These are phyloP conservation scores for Atherinomorus stipes DNA, from an alignment of 2,113 vertebrate genomes.

Conservation along the genomic window DNA sequence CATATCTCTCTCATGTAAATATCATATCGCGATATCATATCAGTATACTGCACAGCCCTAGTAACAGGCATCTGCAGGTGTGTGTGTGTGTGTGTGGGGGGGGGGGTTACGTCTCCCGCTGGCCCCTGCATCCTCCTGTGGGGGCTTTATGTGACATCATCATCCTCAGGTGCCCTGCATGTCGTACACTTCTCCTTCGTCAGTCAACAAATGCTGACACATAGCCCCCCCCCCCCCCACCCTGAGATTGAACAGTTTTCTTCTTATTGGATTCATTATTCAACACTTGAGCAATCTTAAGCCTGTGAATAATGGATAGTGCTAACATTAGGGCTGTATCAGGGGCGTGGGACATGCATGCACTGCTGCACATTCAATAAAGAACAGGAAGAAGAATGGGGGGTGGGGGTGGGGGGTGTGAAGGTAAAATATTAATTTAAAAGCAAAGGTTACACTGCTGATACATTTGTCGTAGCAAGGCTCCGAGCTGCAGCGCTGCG, in stretches of 20 bases:
- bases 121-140: background rate
- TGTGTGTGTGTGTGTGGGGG: conserved; percentile 27
- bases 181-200: conserved; percentile 17
- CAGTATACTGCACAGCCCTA: too few relatives aligned
- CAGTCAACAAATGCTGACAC: conserved; percentile 66
- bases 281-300: conserved; percentile 67
- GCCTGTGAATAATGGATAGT: conserved; percentile 77
- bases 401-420: background rate
- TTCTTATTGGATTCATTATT: conserved; percentile 71
- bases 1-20: too few relatives aligned
- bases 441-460: conserved; percentile 67
- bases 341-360: conserved; percentile 65
- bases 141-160: background rate
- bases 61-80: conserved; percentile 11
- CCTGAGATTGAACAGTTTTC: conserved; percentile 55
- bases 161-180: conserved; percentile 37
- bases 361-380: conserved; percentile 67
- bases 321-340: conserved; percentile 62
- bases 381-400: conserved; percentile 9
- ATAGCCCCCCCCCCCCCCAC: conserved; percentile 61
- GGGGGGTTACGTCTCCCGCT: background rate
- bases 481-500: conserved; percentile 47
- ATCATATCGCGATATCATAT: too few relatives aligned
- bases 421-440: conserved; percentile 58
- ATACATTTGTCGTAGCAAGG: conserved; percentile 62